Evolutionary conservation across 2,113 vertebrate species (phyloP).

Genomic region (Oreocharis arfaki): DNA sequence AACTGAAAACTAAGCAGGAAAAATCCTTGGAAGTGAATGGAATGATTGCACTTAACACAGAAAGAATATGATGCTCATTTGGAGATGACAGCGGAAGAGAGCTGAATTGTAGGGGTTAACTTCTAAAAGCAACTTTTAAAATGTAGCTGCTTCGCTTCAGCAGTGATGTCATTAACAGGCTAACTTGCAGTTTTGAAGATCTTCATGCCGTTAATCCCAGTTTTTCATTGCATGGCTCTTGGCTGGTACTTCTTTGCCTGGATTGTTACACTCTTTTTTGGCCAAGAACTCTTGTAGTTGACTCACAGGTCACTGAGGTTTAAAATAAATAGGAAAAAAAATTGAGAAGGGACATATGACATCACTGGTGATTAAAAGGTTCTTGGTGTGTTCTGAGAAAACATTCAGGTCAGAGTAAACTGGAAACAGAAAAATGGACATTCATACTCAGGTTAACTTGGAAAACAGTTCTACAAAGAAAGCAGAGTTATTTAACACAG

Average conservation of each 20-base stretch:
- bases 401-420: slow-evolving; percentile 17
- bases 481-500: background rate
- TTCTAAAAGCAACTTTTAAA: background rate
- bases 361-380: slow-evolving; percentile 19
- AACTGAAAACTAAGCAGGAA: background rate
- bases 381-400: slow-evolving; percentile 30
- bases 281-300: slow-evolving; percentile 51
- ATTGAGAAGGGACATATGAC: slow-evolving; percentile 15
- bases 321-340: slow-evolving; percentile 39
- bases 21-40: background rate
- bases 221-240: slow-evolving; percentile 42
- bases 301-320: slow-evolving; percentile 58
- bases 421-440: background rate
- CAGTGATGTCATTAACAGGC: slow-evolving; percentile 12
- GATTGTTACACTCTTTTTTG: background rate
- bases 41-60: background rate
- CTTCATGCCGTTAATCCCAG: slow-evolving; percentile 1
- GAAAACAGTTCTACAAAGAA: background rate
- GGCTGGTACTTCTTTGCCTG: slow-evolving; percentile 30
- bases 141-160: background rate
- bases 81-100: background rate
- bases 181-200: slow-evolving; percentile 8
- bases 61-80: background rate
- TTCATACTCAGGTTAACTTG: background rate
- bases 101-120: background rate